phyloP scores from a whole-genome alignment of 64 coral and sea anemone genomes.

The Catalaphyllia jardinei region DNA sequence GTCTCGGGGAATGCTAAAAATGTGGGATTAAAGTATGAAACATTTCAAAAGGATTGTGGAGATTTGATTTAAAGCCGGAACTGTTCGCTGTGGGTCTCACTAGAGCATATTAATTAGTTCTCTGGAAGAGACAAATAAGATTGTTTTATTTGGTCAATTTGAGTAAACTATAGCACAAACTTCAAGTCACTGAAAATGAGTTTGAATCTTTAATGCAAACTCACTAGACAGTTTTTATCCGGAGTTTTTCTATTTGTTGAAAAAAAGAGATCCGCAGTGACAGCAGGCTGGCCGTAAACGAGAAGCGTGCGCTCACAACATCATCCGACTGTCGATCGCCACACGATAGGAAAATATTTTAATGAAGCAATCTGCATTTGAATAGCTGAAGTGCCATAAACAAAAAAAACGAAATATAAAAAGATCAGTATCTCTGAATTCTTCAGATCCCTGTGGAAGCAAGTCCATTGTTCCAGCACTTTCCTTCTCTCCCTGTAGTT shows the following conservation, averaged over 20 bases:
- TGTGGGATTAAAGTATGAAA: background rate
- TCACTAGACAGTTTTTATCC: background rate
- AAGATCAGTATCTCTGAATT: conserved; percentile 43
- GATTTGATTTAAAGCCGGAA: conserved; percentile 29
- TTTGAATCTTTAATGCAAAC: background rate
- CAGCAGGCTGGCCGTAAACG: background rate
- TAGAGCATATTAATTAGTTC: background rate
- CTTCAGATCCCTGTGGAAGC: background rate
- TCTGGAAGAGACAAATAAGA: conserved; percentile 25
- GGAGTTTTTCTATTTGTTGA: background rate
- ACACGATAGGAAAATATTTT: conserved; percentile 44
- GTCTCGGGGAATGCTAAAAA: conserved; percentile 6
- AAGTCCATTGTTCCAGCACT: background rate
- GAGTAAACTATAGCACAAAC: background rate
- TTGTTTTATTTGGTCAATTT: background rate
- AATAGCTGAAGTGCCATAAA: conserved; percentile 50
- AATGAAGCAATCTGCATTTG: conserved; percentile 55
- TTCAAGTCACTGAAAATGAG: background rate
- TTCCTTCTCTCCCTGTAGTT: background rate
- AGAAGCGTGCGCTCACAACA: background rate
- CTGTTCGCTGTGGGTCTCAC: background rate
- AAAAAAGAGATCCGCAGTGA: background rate
- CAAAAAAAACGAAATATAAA: conserved; percentile 42
- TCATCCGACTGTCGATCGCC: background rate
- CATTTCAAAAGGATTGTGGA: background rate